These are phyloP conservation scores for Papilio glaucus DNA, from an alignment of 1,140 invertebrate genomes.

Conservation along the genomic window DNA sequence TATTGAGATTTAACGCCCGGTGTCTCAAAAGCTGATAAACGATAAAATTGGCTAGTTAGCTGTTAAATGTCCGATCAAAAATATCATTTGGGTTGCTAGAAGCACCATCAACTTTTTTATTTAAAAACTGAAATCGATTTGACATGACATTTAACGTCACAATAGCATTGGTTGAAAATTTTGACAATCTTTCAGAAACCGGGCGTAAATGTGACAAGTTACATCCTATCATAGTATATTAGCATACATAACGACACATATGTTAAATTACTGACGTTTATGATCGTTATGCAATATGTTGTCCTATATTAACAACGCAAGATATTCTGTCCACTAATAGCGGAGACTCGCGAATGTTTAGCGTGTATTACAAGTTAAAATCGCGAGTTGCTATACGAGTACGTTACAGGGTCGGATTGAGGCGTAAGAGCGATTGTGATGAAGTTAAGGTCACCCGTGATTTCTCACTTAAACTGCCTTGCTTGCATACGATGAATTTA, in stretches of 20 bases:
- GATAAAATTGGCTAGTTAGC: too few relatives aligned
- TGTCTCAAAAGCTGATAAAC: too few relatives aligned
- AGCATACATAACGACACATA: not conserved
- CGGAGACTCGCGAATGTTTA: not conserved
- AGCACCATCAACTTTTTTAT: too few relatives aligned
- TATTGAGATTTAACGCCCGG: too few relatives aligned
- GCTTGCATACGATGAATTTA: not conserved
- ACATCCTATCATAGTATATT: not conserved
- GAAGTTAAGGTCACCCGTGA: constrained; percentile 40
- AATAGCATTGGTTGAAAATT: too few relatives aligned
- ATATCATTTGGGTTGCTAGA: too few relatives aligned
- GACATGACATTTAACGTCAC: too few relatives aligned
- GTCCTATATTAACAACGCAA: constrained; percentile 4
- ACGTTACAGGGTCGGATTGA: constrained; percentile 60
- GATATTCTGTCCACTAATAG: not conserved
- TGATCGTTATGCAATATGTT: not conserved
- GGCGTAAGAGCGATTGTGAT: constrained; percentile 58
- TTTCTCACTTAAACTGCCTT: constrained; percentile 37
- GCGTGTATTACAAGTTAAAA: constrained; percentile 18
- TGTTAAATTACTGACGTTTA: not conserved
- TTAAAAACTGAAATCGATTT: too few relatives aligned
- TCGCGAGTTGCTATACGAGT: constrained; percentile 43
- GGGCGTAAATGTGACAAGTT: too few relatives aligned
- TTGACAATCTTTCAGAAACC: too few relatives aligned
- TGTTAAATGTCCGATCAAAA: too few relatives aligned